Evolutionary conservation across 2,113 vertebrate species (phyloP).

Genomic region (Zosterops lateralis): DNA sequence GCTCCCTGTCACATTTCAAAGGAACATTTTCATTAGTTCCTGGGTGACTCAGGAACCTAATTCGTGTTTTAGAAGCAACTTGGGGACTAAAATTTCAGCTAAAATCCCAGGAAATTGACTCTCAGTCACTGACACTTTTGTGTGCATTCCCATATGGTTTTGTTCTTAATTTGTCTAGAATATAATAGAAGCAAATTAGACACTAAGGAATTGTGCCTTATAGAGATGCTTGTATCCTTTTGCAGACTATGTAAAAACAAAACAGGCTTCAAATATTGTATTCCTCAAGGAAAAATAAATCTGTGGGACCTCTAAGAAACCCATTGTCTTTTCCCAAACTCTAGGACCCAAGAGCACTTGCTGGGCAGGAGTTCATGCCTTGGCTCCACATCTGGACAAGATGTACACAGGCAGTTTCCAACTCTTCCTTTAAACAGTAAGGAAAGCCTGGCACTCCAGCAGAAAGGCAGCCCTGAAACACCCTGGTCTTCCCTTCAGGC

Average conservation of each 20-base stretch:
- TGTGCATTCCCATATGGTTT: neutral
- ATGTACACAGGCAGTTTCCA: neutral
- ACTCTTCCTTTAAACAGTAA: neutral
- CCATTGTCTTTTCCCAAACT: neutral
- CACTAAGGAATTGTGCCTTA: constrained; percentile 46
- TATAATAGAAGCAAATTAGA: constrained; percentile 51
- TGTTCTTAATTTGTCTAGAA: constrained; percentile 58
- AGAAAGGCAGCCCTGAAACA: neutral
- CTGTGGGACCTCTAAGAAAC: neutral
- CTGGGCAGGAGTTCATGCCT: neutral
- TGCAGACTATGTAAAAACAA: neutral
- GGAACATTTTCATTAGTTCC: constrained; percentile 41
- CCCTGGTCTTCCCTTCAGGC: neutral
- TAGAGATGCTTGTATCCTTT: neutral
- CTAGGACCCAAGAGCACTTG: neutral
- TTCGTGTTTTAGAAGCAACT: neutral
- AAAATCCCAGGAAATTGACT: constrained; percentile 52
- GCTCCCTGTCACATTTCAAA: neutral
- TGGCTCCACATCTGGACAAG: neutral
- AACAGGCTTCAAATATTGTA: neutral
- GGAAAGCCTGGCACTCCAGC: neutral
- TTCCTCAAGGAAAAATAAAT: constrained; percentile 23
- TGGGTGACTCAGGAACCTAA: constrained; percentile 37
- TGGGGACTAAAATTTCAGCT: constrained; percentile 34
- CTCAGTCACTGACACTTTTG: constrained; percentile 42